Base-by-base conservation (phyloP, 2,888 invertebrate genomes). In the Eupsilia transversa region DNA sequence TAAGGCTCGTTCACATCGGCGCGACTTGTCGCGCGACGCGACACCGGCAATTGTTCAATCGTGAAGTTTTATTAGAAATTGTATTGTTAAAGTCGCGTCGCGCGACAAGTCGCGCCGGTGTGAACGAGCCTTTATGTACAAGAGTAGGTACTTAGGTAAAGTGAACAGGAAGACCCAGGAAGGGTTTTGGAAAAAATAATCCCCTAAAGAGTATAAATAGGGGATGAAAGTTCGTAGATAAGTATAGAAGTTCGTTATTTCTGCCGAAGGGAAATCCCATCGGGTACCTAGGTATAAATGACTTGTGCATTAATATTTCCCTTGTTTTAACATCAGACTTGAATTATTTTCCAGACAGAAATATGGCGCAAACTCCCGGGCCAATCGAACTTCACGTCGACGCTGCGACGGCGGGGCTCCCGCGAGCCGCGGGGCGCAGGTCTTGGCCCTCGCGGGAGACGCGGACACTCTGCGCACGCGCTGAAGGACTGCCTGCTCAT, bases 381-480 rank as follows among this genome's bases (percentile, higher is more conserved):
- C 0, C 91, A 97, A 66, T 74, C 88, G 43, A 84, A 77, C 72
- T 98, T 97, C 97, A 70, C 97, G 67, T 95, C 97, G 72, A 70
- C 97, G 69, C 78, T 59, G 93, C 97, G 97, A 91, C 75, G 91
- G 80, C 80, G 90, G 38, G 79, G 97, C 78, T 94, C 97, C 95
- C 93, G 72, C 33, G 87, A 81, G 75, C 54, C 86, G 49, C 79
- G 89, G 49, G 93, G 96, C 64, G 97, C 97, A 2, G 88, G 77
- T 10, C 84, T 70, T 56, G 97, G 89, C 3, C 98, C 98, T n/a
- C 97, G 97, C 87, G 98, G 98, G 4, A 96, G 99, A 54, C 96
- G 98, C 74, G 98, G 98, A 0, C 99, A 99, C 94, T 97, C 98
- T 0, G 98, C 98, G 27, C 97, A 98, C 76, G 97, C 98, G 63